Percentiles rank a stretch among this genome's conserved stretches.
Evolutionary conservation across 2,113 vertebrate genomes (phyloP).

Genomic region (Heterocephalus glaber): DNA sequence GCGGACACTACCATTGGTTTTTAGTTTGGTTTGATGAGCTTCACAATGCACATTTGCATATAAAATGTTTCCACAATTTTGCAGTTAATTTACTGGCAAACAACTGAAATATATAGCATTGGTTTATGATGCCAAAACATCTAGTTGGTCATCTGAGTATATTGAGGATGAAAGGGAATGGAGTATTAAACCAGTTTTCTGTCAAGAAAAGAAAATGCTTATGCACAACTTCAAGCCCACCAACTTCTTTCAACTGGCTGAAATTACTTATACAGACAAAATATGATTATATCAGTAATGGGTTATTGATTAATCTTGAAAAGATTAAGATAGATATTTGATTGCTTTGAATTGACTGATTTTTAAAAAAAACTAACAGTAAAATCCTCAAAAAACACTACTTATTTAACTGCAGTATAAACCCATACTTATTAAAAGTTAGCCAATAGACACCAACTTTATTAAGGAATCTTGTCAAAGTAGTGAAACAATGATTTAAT

Average conservation of each 20-base stretch:
- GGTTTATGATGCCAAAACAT: conserved; percentile 26
- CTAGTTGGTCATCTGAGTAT: conserved; percentile 25
- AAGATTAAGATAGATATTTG: neutral
- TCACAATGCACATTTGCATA: conserved; percentile 42
- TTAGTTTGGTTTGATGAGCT: conserved; percentile 34
- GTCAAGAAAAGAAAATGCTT: neutral
- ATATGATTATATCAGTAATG: neutral
- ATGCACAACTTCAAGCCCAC: neutral
- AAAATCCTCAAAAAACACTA: neutral
- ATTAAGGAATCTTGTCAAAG: conserved; percentile 14
- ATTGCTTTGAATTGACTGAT: neutral
- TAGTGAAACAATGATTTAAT: conserved; percentile 3
- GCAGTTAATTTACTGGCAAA: conserved; percentile 48
- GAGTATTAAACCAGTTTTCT: conserved; percentile 22
- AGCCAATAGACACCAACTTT: neutral
- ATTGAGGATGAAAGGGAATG: neutral
- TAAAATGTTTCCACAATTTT: conserved; percentile 58
- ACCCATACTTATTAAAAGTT: neutral
- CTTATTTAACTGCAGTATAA: neutral
- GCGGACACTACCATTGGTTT: conserved; percentile 47
- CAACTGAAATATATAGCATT: conserved; percentile 35
- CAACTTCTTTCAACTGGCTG: neutral
- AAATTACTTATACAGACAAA: neutral
- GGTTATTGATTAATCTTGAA: conserved; percentile 44
- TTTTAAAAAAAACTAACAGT: neutral